A percentile compares a stretch with the other conserved stretches of the same genome.
Evolutionary conservation across 64 coral and sea anemone species (phyloP).

Genomic region (Stylophora pistillata): DNA sequence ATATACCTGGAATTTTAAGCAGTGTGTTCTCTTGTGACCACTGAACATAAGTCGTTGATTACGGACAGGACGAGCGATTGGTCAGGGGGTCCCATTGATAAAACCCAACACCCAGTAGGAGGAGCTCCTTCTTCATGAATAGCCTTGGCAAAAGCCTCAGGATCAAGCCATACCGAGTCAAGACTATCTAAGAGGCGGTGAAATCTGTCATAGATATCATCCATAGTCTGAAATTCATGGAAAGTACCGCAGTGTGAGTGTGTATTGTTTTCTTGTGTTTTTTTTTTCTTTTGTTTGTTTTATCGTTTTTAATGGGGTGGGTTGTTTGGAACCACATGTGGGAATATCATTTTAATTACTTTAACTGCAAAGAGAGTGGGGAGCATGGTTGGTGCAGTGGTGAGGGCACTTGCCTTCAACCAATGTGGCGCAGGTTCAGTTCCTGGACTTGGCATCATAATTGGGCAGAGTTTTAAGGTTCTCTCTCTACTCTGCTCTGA

Average conservation of each 20-base stretch:
- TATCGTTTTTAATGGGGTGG: no score
- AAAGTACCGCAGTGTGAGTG: slow-evolving; percentile 54
- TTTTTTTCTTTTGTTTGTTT: no score
- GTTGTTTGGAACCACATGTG: no score
- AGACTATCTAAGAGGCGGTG: slow-evolving; percentile 31
- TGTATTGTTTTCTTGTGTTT: slow-evolving; percentile 39
- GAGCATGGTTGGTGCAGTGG: no score
- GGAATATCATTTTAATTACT: no score
- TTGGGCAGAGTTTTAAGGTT: no score
- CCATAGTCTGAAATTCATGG: slow-evolving; percentile 28
- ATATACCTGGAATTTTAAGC: background rate
- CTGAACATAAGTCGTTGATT: slow-evolving; percentile 22
- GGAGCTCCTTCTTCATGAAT: slow-evolving; percentile 15
- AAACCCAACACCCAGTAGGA: slow-evolving; percentile 35
- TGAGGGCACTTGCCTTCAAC: no score
- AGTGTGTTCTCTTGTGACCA: background rate
- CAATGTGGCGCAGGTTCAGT: no score
- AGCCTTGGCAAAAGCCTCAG: slow-evolving; percentile 5
- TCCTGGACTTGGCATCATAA: no score
- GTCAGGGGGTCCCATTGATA: slow-evolving; percentile 6
- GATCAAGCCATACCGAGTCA: slow-evolving; percentile 26
- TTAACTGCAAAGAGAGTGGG: no score
- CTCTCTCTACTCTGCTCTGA: no score
- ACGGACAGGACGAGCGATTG: slow-evolving; percentile 7
- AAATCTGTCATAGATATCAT: slow-evolving; percentile 42